These are phyloP conservation scores for Ceryle rudis DNA, from an alignment of 2,797 vertebrate species.

Conservation along the genomic window DNA sequence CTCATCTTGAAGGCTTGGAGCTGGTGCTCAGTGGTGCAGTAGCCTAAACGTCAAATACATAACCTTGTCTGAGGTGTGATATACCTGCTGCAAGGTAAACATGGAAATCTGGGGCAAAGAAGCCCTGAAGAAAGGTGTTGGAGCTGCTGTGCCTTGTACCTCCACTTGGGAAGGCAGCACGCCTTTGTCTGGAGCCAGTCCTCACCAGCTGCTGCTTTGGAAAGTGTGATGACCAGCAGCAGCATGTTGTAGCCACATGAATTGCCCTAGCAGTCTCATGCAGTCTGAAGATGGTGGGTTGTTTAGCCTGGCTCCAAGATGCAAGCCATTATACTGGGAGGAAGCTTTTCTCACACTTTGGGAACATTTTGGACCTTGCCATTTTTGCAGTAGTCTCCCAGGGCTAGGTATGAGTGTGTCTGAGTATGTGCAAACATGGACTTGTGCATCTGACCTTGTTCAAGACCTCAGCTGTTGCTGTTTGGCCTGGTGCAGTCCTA, in stretches of 20 bases:
- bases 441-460: neutral
- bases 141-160: neutral
- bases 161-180: neutral
- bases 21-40: neutral
- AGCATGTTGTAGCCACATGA: neutral
- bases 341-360: neutral
- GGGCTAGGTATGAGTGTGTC: neutral
- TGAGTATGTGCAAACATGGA: neutral
- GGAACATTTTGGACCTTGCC: neutral
- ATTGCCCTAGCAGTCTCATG: neutral
- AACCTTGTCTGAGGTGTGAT: neutral
- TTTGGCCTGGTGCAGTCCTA: neutral
- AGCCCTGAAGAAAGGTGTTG: neutral
- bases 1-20: neutral
- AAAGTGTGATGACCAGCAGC: neutral
- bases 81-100: neutral
- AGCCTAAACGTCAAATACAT: neutral
- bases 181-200: neutral
- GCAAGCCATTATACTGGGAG: neutral
- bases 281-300: neutral
- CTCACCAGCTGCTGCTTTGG: neutral
- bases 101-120: neutral
- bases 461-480: neutral
- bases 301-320: neutral
- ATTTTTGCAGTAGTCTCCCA: neutral